These are phyloP conservation scores for Alethe diademata DNA, from an alignment of 2,113 vertebrate species.

Conservation along the genomic window DNA sequence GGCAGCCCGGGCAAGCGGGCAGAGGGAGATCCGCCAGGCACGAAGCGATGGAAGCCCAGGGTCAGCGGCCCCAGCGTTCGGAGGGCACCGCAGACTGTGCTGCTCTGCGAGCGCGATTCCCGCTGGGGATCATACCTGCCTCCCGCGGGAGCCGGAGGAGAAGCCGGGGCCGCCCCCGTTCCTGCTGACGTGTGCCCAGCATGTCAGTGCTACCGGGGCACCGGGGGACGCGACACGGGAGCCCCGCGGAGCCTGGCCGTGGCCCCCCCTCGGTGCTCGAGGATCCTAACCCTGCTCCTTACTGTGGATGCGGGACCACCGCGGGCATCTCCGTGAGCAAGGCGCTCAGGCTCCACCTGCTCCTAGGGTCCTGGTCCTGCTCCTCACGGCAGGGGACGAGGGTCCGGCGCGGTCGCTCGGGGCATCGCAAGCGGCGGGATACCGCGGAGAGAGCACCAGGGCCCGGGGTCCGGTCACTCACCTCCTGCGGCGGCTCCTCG, in stretches of 20 bases:
- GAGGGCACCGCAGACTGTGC: background rate
- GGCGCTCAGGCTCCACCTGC: background rate
- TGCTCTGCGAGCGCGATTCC: background rate
- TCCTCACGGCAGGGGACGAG: background rate
- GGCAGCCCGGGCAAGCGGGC: background rate
- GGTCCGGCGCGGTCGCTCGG: background rate
- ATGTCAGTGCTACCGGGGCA: background rate
- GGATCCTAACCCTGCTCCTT: background rate
- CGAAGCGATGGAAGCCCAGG: background rate
- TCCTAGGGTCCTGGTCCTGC: background rate
- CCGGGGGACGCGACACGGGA: background rate
- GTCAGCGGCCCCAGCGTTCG: background rate
- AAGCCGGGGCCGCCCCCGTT: background rate
- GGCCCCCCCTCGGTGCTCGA: background rate
- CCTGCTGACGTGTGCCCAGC: background rate
- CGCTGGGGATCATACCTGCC: background rate
- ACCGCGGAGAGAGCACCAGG: background rate
- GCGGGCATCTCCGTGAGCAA: background rate
- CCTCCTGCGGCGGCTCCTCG: conserved; percentile 9
- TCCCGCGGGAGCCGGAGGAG: background rate
- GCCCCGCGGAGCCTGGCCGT: background rate
- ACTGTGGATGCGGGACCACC: background rate
- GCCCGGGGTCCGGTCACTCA: background rate
- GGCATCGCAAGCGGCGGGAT: background rate
- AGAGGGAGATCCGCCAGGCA: background rate